A percentile compares a stretch with the other conserved stretches of the same genome.
These are phyloP conservation scores for Salvelinus sp. DNA, from an alignment of 2,113 vertebrate species.

Conservation along the genomic window DNA sequence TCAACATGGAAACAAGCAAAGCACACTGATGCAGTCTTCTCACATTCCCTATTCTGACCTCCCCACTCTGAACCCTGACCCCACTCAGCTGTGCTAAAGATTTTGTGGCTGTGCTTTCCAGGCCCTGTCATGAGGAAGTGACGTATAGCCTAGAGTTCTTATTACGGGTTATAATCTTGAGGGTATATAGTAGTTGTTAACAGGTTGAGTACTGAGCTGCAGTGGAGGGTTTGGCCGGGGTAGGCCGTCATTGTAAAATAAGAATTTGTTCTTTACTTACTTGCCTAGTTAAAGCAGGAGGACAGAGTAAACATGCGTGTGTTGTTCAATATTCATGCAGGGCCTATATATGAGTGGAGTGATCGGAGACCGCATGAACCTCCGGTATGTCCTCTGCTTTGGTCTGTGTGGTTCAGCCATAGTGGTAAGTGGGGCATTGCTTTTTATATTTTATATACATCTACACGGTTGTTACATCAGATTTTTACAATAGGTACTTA, in stretches of 20 bases:
- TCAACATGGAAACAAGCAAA: too few species aligned
- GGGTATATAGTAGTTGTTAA: too few species aligned
- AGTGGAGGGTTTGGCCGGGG: too few species aligned
- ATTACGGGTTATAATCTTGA: too few species aligned
- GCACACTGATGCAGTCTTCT: neutral
- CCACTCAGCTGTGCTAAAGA: neutral
- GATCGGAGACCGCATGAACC: conserved; percentile 88
- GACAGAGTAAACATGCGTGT: neutral
- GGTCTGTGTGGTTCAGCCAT: conserved; percentile 93
- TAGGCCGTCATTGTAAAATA: too few species aligned
- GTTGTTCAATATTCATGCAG: conserved; percentile 61
- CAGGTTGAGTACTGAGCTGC: too few species aligned
- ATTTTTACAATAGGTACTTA: too few species aligned
- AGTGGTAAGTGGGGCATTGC: conserved; percentile 77
- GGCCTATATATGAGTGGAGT: conserved; percentile 92
- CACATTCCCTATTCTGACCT: neutral
- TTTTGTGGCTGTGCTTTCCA: too few species aligned
- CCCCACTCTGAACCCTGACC: neutral
- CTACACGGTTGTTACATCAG: too few species aligned
- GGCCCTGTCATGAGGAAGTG: too few species aligned
- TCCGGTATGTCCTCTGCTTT: conserved; percentile 89
- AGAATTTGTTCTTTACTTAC: too few species aligned
- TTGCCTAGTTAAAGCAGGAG: neutral
- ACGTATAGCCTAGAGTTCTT: too few species aligned
- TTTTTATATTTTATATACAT: neutral